A percentile compares a stretch with the other conserved stretches of the same genome.
Evolutionary conservation across 2,113 vertebrate species (phyloP).

Genomic region (Pedetes capensis): DNA sequence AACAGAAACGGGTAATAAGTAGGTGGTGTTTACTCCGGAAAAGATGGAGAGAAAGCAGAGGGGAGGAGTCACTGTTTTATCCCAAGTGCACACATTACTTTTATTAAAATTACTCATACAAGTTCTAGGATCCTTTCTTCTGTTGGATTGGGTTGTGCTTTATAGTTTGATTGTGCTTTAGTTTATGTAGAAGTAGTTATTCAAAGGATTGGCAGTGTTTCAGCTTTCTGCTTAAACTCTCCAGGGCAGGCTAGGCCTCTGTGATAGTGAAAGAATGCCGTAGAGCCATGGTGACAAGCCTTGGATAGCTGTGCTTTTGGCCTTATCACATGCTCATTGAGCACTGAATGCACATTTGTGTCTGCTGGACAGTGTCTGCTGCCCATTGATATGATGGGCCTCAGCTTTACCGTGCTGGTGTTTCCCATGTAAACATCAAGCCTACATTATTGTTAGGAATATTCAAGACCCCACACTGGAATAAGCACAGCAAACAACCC

Average conservation of each 20-base stretch:
- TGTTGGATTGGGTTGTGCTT: neutral
- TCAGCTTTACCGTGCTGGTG: neutral
- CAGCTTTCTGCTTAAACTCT: neutral
- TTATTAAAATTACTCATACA: neutral
- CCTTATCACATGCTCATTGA: neutral
- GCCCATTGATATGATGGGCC: neutral
- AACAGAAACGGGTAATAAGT: neutral
- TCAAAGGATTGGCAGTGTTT: neutral
- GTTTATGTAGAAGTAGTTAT: neutral
- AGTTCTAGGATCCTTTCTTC: neutral
- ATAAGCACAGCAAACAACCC: neutral
- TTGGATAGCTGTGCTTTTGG: accelerated
- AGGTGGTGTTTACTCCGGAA: neutral
- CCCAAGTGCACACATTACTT: neutral
- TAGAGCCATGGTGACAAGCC: neutral
- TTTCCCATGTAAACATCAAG: neutral
- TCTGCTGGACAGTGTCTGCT: neutral
- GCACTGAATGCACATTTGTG: neutral
- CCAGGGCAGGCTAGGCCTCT: neutral
- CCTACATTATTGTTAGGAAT: neutral
- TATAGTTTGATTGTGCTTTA: neutral
- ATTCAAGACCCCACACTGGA: neutral
- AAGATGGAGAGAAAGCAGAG: neutral
- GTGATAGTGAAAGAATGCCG: neutral
- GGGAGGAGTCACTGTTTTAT: neutral